Conservation (phyloP, 2,113 vertebrate genomes). For the Cairina moschata region DNA sequence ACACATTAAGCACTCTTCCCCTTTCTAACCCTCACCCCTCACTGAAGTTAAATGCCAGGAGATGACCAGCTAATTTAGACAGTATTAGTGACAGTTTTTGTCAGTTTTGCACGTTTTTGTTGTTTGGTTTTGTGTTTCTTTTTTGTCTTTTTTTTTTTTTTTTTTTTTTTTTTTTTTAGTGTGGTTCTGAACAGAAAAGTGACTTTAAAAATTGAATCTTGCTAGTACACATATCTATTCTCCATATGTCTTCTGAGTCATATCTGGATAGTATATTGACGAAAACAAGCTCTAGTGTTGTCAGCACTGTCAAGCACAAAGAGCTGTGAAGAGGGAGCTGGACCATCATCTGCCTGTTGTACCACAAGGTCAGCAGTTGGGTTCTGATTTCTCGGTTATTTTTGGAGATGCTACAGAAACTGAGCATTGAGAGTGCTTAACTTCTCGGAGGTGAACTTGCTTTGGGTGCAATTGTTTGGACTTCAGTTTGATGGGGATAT, state of each 20-base stretch:
- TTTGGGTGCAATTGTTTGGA: neutral
- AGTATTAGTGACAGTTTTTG: conserved; percentile 5
- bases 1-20: neutral
- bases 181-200: conserved; percentile 54
- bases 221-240: conserved; percentile 5
- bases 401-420: conserved; percentile 28
- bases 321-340: neutral
- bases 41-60: neutral
- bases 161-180: neutral
- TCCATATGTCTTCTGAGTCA: conserved; percentile 68
- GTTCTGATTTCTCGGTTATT: conserved; percentile 37
- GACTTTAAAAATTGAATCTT: conserved; percentile 50
- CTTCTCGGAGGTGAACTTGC: neutral
- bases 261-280: conserved; percentile 43
- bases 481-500: neutral
- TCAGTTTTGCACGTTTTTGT: conserved; percentile 47
- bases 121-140: neutral
- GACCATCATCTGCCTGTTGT: conserved; percentile 2
- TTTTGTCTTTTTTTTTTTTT: neutral
- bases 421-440: neutral
- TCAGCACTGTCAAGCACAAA: conserved; percentile 16
- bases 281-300: conserved; percentile 41
- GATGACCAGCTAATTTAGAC: neutral
- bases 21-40: neutral
- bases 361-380: conserved; percentile 3